A percentile compares a stretch with the other conserved stretches of the same genome.
Conservation (phyloP, 2,797 vertebrate genomes). For the Lutjanus argentimaculatus region DNA sequence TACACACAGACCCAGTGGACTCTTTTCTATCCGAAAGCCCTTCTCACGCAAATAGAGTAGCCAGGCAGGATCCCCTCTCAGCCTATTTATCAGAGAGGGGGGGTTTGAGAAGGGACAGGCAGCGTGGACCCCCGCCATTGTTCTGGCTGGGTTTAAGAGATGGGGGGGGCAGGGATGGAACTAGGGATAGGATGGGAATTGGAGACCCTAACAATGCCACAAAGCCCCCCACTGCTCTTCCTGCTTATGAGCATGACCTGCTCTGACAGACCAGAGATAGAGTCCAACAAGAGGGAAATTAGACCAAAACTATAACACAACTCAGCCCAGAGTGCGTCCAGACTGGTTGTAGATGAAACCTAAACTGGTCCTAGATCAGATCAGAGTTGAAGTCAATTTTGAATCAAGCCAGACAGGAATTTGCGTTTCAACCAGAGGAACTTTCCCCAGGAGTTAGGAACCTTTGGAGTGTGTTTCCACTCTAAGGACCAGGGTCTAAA, state of each 20-base stretch:
- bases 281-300: constrained; percentile 24
- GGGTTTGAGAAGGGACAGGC: constrained; percentile 73
- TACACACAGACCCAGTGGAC: constrained; percentile 55
- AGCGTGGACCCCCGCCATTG: constrained; percentile 79
- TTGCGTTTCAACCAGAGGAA: neutral
- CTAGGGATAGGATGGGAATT: constrained; percentile 76
- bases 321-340: constrained; percentile 10
- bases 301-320: constrained; percentile 42
- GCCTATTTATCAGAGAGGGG: constrained; percentile 70
- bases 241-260: constrained; percentile 80
- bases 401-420: neutral
- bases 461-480: no score
- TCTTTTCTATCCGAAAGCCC: constrained; percentile 71
- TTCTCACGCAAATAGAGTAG: constrained; percentile 78
- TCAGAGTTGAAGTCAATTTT: neutral
- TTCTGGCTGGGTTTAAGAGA: constrained; percentile 76
- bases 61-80: constrained; percentile 70
- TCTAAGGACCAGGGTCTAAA: no score
- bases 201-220: constrained; percentile 79
- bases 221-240: constrained; percentile 73
- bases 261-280: constrained; percentile 72
- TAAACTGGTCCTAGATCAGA: neutral
- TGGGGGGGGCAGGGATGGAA: constrained; percentile 64
- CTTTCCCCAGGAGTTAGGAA: no score
- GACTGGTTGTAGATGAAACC: neutral